Evolutionary conservation across 2,888 invertebrate genomes (phyloP), one percentile per base, ranked within the genome.

Genomic region (Heliconius cydno): DNA sequence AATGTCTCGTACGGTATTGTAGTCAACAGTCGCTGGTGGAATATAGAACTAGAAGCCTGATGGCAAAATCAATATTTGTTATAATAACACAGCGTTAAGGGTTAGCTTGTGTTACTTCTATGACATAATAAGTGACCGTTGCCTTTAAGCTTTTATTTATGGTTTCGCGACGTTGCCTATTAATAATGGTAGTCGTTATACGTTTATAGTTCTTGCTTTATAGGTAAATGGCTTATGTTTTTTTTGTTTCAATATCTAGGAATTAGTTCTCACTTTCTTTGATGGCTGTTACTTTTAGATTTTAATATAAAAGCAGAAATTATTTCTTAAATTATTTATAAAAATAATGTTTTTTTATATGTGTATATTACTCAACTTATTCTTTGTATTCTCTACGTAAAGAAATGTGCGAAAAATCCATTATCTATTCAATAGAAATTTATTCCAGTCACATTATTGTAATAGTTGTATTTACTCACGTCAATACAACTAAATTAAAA

Each of bases 61-160:
- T 46, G 41, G 65, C 79, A 82, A 79, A 79, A 79, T 70, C 57
- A 72, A 70, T 52, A n/a, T 46, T 63, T 41, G 30, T 78, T 81
- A 81, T 80, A 72, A 81, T 77, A 79, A 72, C 57, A 74, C 60
- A 75, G 34, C 77, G 52, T 76, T 63, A 70, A 79, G 77, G 71
- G 60, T 79, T 76, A 77, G 60, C 46, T 30, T 82, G 67, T 75
- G 80, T 77, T 79, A 79, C 60, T 67, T 76, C 75, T 77, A 77
- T 79, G 74, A 77, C 79, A 79, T 80, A 78, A 80, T 81, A 80
- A 78, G 41, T 76, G 72, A 76, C 60, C 67, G 76, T 80, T 77
- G 78, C 76, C 81, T 78, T 76, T 78, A 28, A 81, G 73, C 76
- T 76, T 74, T 73, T 78, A 80, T 82, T 82, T 78, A 82, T 78